A percentile compares a stretch with the other conserved stretches of the same genome.
Evolutionary conservation across 2,888 invertebrate genomes (phyloP).

Genomic region (Bursaphelenchus okinawaensis): DNA sequence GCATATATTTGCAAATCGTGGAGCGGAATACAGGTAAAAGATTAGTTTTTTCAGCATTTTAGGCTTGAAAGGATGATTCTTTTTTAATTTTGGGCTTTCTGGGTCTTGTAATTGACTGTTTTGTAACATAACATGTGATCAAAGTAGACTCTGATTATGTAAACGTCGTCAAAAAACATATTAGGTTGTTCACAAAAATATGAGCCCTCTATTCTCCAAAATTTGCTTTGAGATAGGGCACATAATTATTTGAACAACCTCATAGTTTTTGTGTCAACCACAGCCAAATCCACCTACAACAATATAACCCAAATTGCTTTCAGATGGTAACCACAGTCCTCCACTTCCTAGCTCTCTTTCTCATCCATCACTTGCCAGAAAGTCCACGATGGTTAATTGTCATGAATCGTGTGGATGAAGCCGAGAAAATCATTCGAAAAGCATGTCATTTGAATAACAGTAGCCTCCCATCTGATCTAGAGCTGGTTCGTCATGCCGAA

Average conservation of each 20-base stretch:
- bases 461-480: slow-evolving; percentile 53
- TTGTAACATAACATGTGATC: not conserved
- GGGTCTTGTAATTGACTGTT: no score
- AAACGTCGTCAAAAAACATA: no score
- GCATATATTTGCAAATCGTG: slow-evolving; percentile 44
- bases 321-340: slow-evolving; percentile 43
- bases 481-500: slow-evolving; percentile 38
- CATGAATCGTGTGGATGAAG: slow-evolving; percentile 38
- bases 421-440: slow-evolving; percentile 37
- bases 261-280: not conserved
- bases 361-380: slow-evolving; percentile 47
- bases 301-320: no score
- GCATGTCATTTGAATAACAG: slow-evolving; percentile 55
- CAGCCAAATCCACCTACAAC: not conserved
- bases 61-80: not conserved
- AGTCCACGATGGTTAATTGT: slow-evolving; percentile 52
- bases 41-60: no score
- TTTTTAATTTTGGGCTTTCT: slow-evolving; percentile 5
- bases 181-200: no score
- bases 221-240: no score
- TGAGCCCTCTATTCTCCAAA: not conserved
- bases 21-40: slow-evolving; percentile 47
- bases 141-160: no score
- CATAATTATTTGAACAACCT: no score
- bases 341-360: slow-evolving; percentile 43